Base-by-base conservation (phyloP, 1,140 invertebrate species). In the Acromyrmex heyeri region DNA sequence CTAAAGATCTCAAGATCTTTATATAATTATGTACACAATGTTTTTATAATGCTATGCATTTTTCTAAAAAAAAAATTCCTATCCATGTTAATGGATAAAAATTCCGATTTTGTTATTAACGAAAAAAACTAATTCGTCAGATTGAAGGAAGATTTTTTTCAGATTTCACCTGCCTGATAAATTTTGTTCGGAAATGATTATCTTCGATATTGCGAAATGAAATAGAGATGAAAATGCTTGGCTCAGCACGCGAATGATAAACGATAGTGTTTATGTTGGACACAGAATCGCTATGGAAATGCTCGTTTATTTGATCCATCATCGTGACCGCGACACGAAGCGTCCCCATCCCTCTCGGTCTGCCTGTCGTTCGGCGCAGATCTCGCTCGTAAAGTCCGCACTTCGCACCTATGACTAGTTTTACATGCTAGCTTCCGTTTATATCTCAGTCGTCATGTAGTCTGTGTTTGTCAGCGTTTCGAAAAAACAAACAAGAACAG, bases 251-350 rank as follows among this genome's bases (percentile, higher is more conserved):
- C 69, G 79, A 83, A 34, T 83, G 79, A 75, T 83, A 83, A 83
- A 83, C 79, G 79, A 82, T 82, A 82, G 67, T 82, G 79, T 83
- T 83, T 83, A 83, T 83, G 79, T 83, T 83, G 79, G 69, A 83
- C 79, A 83, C 79, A 83, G 79, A 83, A 83, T 83, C 79, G 79
- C 57, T 75, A 83, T 83, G 79, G 79, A 83, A 83, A 83, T 83
- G 69, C 24, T 24, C 79, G 79, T 83, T 83, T 83, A 83, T 83
- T 83, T 83, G 79, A 83, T 83, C 79, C 79, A 75, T 83, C 79
- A 83, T 83, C 24, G 79, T 61, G 79, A 82, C 79, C 79, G n/a
- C 79, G 69, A 83, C 79, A 83, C 57, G 79, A n/a, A 83, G 27
- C 38, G 38, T 61, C 27, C 69, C 38, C 57, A 75, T 78, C 73